A percentile compares a stretch with the other conserved stretches of the same genome.
Conservation (phyloP, 2,797 vertebrate species). For the Xenops minutus region DNA sequence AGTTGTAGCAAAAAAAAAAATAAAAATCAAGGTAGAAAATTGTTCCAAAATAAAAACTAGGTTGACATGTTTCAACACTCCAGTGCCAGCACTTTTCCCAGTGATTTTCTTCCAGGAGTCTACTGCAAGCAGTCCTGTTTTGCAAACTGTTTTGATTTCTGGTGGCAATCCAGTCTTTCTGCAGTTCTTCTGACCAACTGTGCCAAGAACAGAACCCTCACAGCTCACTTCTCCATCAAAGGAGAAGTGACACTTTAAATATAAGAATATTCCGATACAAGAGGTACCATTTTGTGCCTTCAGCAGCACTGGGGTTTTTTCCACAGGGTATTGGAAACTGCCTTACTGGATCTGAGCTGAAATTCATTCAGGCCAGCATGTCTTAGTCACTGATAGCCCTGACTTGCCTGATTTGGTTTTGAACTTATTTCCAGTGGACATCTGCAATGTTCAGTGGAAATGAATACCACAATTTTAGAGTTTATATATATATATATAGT, state of each 20-base stretch:
- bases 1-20: neutral
- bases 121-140: neutral
- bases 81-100: neutral
- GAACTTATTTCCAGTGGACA: neutral
- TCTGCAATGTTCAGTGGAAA: neutral
- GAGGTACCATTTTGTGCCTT: neutral
- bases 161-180: neutral
- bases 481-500: neutral
- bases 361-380: neutral
- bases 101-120: neutral
- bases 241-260: neutral
- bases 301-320: neutral
- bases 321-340: neutral
- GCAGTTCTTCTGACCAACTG: neutral
- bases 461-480: neutral
- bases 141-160: neutral
- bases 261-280: neutral
- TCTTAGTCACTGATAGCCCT: neutral
- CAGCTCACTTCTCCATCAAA: neutral
- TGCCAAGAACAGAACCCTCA: neutral
- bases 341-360: neutral
- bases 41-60: conserved; percentile 13
- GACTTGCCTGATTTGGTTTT: neutral
- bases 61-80: neutral
- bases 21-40: neutral